Evolutionary conservation across 2,113 vertebrate species (phyloP).

Genomic region (Rousettus leschenaultii): DNA sequence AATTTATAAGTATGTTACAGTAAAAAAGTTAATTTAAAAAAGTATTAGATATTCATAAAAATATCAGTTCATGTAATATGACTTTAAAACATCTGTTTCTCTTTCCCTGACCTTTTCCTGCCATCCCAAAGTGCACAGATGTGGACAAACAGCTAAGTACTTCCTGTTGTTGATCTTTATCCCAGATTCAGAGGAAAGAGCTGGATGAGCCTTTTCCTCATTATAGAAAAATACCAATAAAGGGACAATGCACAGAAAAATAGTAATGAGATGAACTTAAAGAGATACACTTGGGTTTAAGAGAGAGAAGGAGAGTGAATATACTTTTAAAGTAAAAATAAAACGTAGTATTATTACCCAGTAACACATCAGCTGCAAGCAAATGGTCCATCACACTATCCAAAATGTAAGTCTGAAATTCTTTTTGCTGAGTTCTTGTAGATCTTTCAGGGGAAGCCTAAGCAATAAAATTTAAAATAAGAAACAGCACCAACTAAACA

Average conservation of each 20-base stretch:
- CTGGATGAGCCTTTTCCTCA: not conserved
- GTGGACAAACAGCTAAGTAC: not conserved
- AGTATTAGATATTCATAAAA: not conserved
- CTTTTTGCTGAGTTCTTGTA: conserved; percentile 97
- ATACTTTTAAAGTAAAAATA: conserved; percentile 11
- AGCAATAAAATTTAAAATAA: conserved; percentile 50
- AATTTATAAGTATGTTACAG: not conserved
- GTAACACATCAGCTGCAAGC: conserved; percentile 95
- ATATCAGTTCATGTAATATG: not conserved
- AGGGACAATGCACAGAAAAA: not conserved
- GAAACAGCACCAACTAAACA: conserved; percentile 21
- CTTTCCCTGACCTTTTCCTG: not conserved
- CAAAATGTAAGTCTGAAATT: conserved; percentile 97
- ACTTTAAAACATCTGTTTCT: not conserved
- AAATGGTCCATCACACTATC: conserved; percentile 99
- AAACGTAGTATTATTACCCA: conserved; percentile 84
- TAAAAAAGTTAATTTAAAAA: not conserved
- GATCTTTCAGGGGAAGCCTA: conserved; percentile 98
- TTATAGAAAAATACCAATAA: not conserved
- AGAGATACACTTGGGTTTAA: not conserved
- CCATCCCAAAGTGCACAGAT: not conserved
- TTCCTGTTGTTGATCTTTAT: not conserved
- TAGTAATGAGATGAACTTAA: not conserved
- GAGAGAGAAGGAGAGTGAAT: not conserved
- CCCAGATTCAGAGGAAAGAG: not conserved